phyloP scores from a whole-genome alignment of 2,113 vertebrate species.

The Pteropus alecto region DNA sequence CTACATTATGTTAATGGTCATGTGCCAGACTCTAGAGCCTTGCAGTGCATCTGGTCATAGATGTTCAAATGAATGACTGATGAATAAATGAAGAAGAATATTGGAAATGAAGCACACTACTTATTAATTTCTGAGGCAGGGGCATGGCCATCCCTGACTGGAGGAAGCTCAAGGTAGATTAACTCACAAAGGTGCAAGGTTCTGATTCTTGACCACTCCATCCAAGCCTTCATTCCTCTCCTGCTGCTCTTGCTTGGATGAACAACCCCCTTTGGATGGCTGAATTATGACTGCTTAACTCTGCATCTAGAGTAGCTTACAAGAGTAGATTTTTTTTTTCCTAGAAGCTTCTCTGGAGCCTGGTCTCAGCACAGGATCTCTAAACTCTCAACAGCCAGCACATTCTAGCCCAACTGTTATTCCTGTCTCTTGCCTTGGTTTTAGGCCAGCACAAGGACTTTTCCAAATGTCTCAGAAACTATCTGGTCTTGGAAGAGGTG shows the following conservation, averaged over 20 bases:
- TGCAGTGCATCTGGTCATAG: neutral
- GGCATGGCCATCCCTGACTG: neutral
- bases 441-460: neutral
- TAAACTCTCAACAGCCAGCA: neutral
- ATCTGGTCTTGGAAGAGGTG: neutral
- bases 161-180: neutral
- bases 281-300: neutral
- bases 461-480: neutral
- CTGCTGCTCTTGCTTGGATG: neutral
- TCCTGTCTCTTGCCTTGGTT: neutral
- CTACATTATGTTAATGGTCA: neutral
- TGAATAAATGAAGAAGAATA: neutral
- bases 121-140: neutral
- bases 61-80: neutral
- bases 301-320: neutral
- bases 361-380: neutral
- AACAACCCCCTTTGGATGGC: neutral
- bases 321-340: neutral
- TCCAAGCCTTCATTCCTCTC: neutral
- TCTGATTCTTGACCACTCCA: neutral
- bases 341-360: neutral
- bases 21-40: neutral
- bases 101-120: rapidly evolving
- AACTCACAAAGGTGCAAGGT: neutral
- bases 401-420: neutral